Conservation (phyloP, 1,140 invertebrate genomes). For the Heliothis virescens region DNA sequence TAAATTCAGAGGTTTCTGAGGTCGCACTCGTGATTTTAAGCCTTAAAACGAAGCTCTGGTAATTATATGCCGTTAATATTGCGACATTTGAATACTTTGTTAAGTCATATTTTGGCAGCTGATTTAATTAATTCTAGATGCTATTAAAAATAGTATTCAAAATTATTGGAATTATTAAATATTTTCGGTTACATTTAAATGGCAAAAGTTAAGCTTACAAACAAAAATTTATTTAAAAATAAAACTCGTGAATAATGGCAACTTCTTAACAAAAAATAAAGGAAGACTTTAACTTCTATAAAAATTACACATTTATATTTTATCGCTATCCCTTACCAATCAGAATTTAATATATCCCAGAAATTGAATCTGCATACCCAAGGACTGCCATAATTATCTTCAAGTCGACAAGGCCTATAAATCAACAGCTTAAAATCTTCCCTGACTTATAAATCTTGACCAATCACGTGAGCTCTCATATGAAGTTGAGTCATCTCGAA, state of each 20-base stretch:
- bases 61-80: slow-evolving; percentile 22
- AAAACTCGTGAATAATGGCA: not conserved
- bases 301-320: not conserved
- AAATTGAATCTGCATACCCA: not conserved
- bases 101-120: slow-evolving; percentile 35
- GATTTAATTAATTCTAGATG: slow-evolving; percentile 11
- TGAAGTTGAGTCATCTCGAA: slow-evolving; percentile 23
- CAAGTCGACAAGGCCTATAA: not conserved
- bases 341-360: not conserved
- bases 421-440: slow-evolving; percentile 20
- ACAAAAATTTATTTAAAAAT: not conserved
- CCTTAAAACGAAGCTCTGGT: slow-evolving; percentile 3
- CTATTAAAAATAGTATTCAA: not conserved
- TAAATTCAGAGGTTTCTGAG: slow-evolving; percentile 14
- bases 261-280: too few relatives aligned
- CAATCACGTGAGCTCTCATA: not conserved
- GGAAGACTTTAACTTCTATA: too few relatives aligned
- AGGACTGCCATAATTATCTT: slow-evolving; percentile 1
- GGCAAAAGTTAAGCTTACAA: not conserved
- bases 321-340: too few relatives aligned
- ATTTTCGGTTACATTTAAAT: not conserved
- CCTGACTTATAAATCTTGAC: not conserved
- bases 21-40: slow-evolving; percentile 19
- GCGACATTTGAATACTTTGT: slow-evolving; percentile 15
- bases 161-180: not conserved